phyloP scores from a whole-genome alignment of 1,140 invertebrate species.

The Hyles vespertilio region DNA sequence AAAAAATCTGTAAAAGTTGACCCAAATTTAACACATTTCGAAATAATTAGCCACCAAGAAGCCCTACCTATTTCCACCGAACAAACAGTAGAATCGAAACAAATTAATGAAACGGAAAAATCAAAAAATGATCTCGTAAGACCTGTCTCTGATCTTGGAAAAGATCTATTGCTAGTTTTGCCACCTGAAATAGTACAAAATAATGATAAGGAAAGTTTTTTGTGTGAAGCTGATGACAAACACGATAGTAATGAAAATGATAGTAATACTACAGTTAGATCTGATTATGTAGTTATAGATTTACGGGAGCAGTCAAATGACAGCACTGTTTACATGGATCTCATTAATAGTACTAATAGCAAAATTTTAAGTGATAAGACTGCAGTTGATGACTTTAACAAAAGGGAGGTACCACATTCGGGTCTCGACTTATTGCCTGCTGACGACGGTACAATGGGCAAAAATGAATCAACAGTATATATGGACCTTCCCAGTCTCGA shows the following conservation, averaged over 20 bases:
- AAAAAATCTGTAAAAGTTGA: no score
- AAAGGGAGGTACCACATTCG: conserved; percentile 14
- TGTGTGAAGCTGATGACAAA: conserved; percentile 3
- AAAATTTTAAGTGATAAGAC: conserved; percentile 32
- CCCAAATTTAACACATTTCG: no score
- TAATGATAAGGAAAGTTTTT: conserved; percentile 16
- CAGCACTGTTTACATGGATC: conserved; percentile 55
- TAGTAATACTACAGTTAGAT: conserved; percentile 18
- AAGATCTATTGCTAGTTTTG: conserved; percentile 10
- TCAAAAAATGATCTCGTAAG: no score
- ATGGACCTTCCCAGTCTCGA: conserved; percentile 53
- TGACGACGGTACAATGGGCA: conserved; percentile 31
- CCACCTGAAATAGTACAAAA: conserved; percentile 37
- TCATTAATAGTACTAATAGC: conserved; percentile 45
- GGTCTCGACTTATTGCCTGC: conserved; percentile 29
- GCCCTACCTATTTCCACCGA: no score
- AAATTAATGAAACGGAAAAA: no score
- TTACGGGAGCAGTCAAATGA: conserved; percentile 23
- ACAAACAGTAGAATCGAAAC: no score
- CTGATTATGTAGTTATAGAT: conserved; percentile 18
- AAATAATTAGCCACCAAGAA: no score
- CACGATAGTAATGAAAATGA: neutral
- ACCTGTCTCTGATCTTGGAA: no score
- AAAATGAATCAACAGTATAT: conserved; percentile 59
- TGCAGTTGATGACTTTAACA: conserved; percentile 34